A percentile compares a stretch with the other conserved stretches of the same genome.
Evolutionary conservation across 2,113 vertebrate species (phyloP).

Genomic region (Mirounga angustirostris): DNA sequence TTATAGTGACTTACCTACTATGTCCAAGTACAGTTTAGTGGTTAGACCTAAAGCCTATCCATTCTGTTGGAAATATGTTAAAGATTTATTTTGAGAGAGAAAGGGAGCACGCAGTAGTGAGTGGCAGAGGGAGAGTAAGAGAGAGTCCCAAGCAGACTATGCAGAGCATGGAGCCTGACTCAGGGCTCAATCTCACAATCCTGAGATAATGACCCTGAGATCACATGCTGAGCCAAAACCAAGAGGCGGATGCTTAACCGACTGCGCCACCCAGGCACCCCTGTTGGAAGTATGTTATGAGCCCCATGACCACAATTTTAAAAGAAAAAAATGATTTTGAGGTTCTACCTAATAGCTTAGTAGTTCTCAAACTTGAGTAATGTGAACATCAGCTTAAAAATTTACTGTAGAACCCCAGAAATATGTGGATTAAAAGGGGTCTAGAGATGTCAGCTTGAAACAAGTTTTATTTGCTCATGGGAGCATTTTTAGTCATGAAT

Average conservation of each 20-base stretch:
- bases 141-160: not conserved
- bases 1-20: not conserved
- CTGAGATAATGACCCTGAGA: not conserved
- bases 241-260: not conserved
- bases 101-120: not conserved
- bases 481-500: not conserved
- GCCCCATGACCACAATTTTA: not conserved
- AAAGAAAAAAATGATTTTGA: not conserved
- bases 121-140: not conserved
- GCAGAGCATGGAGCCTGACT: not conserved
- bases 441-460: not conserved
- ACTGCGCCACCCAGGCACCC: not conserved
- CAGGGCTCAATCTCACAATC: not conserved
- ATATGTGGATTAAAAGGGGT: not conserved
- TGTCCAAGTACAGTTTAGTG: not conserved
- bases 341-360: not conserved
- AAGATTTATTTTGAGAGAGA: not conserved
- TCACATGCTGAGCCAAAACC: not conserved
- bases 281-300: not conserved
- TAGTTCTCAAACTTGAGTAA: not conserved
- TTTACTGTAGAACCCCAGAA: not conserved
- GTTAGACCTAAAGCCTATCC: not conserved
- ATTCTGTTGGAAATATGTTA: not conserved
- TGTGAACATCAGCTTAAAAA: not conserved
- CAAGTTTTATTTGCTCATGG: not conserved